Percentiles rank a stretch among this genome's conserved stretches.
These are phyloP conservation scores for Anthopleura xanthogrammica DNA, from an alignment of 92 coral and sea anemone genomes.

Conservation along the genomic window DNA sequence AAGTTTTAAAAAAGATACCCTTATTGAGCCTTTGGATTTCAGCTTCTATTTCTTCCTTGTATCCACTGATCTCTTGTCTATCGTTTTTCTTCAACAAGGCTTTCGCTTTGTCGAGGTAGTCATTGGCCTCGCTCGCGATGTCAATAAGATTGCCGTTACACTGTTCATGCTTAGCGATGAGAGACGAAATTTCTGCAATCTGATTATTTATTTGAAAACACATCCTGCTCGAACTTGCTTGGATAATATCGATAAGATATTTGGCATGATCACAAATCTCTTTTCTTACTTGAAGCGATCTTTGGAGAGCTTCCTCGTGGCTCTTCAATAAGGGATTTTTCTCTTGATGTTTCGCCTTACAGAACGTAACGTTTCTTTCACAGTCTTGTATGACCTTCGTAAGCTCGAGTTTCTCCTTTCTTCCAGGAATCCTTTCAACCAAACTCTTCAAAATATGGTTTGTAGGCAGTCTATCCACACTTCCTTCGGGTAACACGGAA, in stretches of 20 bases:
- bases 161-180: background rate
- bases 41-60: background rate
- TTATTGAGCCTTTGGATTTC: background rate
- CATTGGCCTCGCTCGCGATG: background rate
- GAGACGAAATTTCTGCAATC: background rate
- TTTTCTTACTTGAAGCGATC: background rate
- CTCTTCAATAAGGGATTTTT: background rate
- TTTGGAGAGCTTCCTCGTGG: background rate
- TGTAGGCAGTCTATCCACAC: constrained; percentile 46
- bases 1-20: background rate
- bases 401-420: constrained; percentile 42
- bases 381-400: constrained; percentile 32
- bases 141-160: background rate
- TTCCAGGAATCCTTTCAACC: constrained; percentile 50
- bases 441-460: constrained; percentile 47
- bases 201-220: background rate
- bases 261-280: background rate
- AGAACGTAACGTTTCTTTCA: background rate
- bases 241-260: background rate
- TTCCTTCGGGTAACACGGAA: constrained; percentile 32
- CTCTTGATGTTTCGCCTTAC: background rate
- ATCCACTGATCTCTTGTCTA: background rate
- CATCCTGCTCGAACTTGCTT: background rate
- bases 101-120: background rate
- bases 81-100: background rate